Base-by-base conservation (phyloP, 1,140 invertebrate species). In the Diorhabda elongata region DNA sequence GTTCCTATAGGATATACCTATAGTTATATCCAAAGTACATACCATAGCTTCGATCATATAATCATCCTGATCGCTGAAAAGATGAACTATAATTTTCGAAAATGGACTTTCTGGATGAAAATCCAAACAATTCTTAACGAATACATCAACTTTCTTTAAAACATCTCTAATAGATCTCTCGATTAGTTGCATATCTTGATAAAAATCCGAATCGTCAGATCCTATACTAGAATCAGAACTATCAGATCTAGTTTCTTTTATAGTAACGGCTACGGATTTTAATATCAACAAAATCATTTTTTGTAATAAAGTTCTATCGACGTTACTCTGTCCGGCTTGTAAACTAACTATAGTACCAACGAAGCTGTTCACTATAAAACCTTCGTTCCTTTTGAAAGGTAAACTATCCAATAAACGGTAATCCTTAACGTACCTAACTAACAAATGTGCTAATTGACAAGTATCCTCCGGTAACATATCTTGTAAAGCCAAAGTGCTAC, bases 31-130 rank as follows among this genome's bases (percentile, higher is more conserved):
- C 44, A 96, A 81, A 57, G 91, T 93, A 81, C 93, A 96, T 2
- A 96, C 91, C 92, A 96, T 93, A n/a, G 91, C 90, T 83, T 96
- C 94, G 42, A 96, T 91, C 64, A 96, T 80, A 73, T 92, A 93
- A 79, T 96, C 94, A 79, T 96, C 94, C 81, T 96, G 93, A 82
- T 96, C 93, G 72, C 90, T 89, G 77, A 96, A 95, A 58, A 96
- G 82, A 78, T 93, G 91, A 58, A 96, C 91, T 64, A 95, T 85
- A 85, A 94, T 94, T 81, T 94, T 93, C 5, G 92, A 92, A 64
- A 95, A 87, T 42, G 91, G 89, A 72, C 91, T 92, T 79, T 94
- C 92, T 3, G 93, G 93, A 82, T 95, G 92, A 79, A 92, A 95
- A 64, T 93, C 91, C 71, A 94, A 83, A 47, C 91, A 84, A 59